A percentile compares a stretch with the other conserved stretches of the same genome.
These are phyloP conservation scores for Linyphia triangularis DNA, from an alignment of 2,888 invertebrate species.

Conservation along the genomic window DNA sequence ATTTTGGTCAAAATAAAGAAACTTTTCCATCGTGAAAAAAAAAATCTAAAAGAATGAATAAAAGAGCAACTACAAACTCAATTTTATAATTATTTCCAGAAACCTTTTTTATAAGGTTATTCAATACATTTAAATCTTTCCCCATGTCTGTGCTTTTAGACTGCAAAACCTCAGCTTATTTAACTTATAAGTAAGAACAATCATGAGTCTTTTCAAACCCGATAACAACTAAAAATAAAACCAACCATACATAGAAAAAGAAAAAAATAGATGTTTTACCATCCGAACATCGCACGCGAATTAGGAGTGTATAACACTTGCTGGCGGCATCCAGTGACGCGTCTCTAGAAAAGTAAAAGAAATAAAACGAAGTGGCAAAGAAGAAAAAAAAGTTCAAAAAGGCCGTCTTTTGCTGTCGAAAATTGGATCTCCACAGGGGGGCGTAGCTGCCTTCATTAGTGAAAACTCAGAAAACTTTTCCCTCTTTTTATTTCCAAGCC, in stretches of 20 bases:
- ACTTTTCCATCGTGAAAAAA: no score
- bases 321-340: conserved; percentile 19
- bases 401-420: conserved; percentile 68
- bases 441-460: conserved; percentile 64
- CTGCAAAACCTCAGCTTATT: no score
- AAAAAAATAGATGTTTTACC: not conserved
- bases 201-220: not conserved
- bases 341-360: not conserved
- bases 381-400: conserved; percentile 58
- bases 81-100: no score
- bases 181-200: not conserved
- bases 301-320: conserved; percentile 26
- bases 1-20: no score
- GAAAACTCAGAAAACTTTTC: conserved; percentile 37
- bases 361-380: not conserved
- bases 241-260: not conserved
- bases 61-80: no score
- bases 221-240: not conserved
- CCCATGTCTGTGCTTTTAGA: no score
- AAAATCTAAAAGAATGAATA: no score
- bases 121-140: no score
- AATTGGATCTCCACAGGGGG: conserved; percentile 68
- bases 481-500: conserved; percentile 3
- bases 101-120: no score
- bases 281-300: not conserved